A percentile compares a stretch with the other conserved stretches of the same genome.
These are phyloP conservation scores for Pandemis cinnamomeana DNA, from an alignment of 2,888 invertebrate genomes.

Conservation along the genomic window DNA sequence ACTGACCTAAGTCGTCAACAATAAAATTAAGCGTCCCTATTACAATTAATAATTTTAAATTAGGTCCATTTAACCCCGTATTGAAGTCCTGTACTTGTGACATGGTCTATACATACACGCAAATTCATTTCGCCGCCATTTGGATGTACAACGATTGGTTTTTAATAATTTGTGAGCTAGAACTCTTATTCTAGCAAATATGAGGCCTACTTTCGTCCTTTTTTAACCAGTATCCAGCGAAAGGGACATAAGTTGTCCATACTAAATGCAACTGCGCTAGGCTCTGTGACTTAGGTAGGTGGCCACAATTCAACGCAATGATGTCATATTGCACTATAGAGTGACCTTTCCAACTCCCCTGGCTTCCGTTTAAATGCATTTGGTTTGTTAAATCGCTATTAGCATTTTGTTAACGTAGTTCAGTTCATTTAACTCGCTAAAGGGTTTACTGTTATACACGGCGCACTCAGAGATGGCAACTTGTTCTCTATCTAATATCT, in stretches of 20 bases:
- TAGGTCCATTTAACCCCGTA: not conserved
- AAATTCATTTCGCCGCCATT: too few relatives aligned
- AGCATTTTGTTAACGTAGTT: conserved; percentile 37
- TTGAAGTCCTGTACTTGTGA: too few relatives aligned
- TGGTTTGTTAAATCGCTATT: conserved; percentile 39
- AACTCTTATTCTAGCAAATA: too few relatives aligned
- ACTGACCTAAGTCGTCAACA: too few relatives aligned
- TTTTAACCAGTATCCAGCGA: not conserved
- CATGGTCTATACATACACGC: too few relatives aligned
- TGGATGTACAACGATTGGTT: too few relatives aligned
- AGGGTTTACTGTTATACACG: not conserved
- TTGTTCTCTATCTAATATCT: not conserved
- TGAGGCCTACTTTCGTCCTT: not conserved
- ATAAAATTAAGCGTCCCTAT: too few relatives aligned
- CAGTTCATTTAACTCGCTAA: not conserved
- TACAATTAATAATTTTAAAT: too few relatives aligned
- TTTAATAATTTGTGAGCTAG: too few relatives aligned
- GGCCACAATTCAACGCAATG: conserved; percentile 14
- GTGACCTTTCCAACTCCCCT: conserved; percentile 38
- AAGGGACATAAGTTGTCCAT: not conserved
- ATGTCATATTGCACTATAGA: conserved; percentile 32
- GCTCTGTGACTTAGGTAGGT: conserved; percentile 12
- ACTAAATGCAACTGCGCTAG: not conserved
- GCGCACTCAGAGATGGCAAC: not conserved
- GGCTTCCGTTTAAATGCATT: conserved; percentile 38